A percentile compares a stretch with the other conserved stretches of the same genome.
These are phyloP conservation scores for Clivina fossor DNA, from an alignment of 2,888 invertebrate genomes.

Conservation along the genomic window DNA sequence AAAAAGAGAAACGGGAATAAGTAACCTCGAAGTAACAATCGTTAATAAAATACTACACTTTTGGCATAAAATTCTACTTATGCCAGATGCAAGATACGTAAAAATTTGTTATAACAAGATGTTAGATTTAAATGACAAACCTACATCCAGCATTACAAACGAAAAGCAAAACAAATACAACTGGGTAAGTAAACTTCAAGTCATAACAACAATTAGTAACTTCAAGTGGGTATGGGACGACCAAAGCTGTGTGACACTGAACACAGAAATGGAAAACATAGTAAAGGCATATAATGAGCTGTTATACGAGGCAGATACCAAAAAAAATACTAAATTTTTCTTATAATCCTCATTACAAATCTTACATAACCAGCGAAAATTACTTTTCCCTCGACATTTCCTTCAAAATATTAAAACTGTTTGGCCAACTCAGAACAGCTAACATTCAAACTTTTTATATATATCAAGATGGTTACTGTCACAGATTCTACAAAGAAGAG, in stretches of 20 bases:
- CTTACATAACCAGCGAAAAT: too few relatives aligned
- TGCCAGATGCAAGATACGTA: not conserved
- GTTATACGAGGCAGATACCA: too few relatives aligned
- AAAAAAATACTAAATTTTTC: too few relatives aligned
- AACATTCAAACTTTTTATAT: too few relatives aligned
- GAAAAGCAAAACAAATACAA: constrained; percentile 8
- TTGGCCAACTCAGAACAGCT: too few relatives aligned
- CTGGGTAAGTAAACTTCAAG: not conserved
- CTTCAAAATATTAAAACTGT: too few relatives aligned
- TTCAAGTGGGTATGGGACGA: constrained; percentile 1
- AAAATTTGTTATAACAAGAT: not conserved
- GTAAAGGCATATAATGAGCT: too few relatives aligned
- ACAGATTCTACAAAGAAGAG: too few relatives aligned
- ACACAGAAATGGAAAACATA: too few relatives aligned
- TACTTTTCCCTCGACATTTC: too few relatives aligned
- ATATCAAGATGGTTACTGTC: too few relatives aligned
- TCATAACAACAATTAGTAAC: not conserved
- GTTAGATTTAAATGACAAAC: constrained; percentile 1
- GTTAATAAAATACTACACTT: not conserved
- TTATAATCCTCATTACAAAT: too few relatives aligned
- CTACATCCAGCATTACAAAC: not conserved
- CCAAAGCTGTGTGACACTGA: constrained; percentile 5
- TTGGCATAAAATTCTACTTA: not conserved
- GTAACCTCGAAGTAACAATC: not conserved
- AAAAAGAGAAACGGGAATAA: not conserved